These are phyloP conservation scores for Trachemys scripta DNA, from an alignment of 2,113 vertebrate species.

Conservation along the genomic window DNA sequence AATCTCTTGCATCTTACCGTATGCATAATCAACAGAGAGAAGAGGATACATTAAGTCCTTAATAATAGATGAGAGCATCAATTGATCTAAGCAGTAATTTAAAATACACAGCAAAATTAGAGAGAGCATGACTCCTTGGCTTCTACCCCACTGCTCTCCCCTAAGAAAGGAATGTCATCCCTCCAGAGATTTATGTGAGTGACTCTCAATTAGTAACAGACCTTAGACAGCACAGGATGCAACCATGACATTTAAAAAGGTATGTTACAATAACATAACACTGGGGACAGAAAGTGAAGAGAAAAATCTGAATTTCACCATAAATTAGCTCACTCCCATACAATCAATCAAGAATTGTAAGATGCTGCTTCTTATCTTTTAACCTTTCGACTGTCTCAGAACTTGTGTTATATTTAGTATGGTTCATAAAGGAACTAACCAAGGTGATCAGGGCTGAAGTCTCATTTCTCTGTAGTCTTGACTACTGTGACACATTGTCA, in stretches of 20 bases:
- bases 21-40: constrained; percentile 57
- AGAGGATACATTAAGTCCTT: constrained; percentile 53
- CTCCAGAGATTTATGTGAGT: constrained; percentile 18
- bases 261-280: constrained; percentile 39
- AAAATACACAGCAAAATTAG: constrained; percentile 56
- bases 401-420: constrained; percentile 49
- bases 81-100: constrained; percentile 64
- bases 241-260: constrained; percentile 52
- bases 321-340: neutral
- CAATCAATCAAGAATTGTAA: neutral
- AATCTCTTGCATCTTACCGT: constrained; percentile 45
- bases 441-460: constrained; percentile 69
- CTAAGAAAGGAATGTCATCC: constrained; percentile 49
- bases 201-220: constrained; percentile 58
- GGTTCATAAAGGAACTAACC: constrained; percentile 51
- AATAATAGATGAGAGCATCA: constrained; percentile 71
- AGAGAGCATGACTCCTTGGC: constrained; percentile 22
- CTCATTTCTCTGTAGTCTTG: constrained; percentile 43
- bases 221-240: constrained; percentile 37
- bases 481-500: constrained; percentile 32
- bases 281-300: constrained; percentile 4
- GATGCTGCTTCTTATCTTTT: constrained; percentile 55
- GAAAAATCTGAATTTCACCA: constrained; percentile 18
- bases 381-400: constrained; percentile 72
- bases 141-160: neutral